phyloP scores from a whole-genome alignment of 53 echinoderm and acorn worm genomes.

The Luidia sarsii region DNA sequence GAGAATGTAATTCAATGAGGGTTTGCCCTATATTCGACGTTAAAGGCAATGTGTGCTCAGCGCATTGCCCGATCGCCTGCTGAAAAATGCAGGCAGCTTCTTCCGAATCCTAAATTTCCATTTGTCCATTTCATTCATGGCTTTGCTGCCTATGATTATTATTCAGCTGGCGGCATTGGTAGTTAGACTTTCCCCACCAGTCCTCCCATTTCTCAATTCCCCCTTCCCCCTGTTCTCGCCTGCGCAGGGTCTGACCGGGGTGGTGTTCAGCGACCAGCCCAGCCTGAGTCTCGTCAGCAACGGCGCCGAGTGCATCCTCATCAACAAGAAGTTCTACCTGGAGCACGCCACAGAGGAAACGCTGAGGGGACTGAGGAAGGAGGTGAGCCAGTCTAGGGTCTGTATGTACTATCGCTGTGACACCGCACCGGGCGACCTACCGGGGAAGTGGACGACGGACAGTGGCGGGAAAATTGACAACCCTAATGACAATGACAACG shows the following conservation, averaged over 20 bases:
- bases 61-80: too few species aligned
- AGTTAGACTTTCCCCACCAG: not conserved
- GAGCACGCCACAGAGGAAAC: conserved; percentile 78
- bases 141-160: too few species aligned
- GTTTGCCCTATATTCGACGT: too few species aligned
- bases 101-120: not conserved
- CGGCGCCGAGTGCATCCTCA: conserved; percentile 89
- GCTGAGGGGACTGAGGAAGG: conserved; percentile 61
- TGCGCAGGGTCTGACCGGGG: conserved; percentile 65
- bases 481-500: too few species aligned
- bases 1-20: too few species aligned
- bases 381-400: conserved; percentile 60
- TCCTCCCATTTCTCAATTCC: not conserved
- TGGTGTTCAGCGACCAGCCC: conserved; percentile 85
- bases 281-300: conserved; percentile 79
- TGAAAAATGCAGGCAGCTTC: too few species aligned
- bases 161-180: not conserved
- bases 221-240: not conserved
- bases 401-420: too few species aligned
- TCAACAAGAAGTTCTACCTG: conserved; percentile 79
- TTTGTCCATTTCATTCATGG: too few species aligned
- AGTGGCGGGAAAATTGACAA: too few species aligned
- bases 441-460: too few species aligned
- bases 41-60: too few species aligned
- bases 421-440: too few species aligned